These are phyloP conservation scores for Sarotherodon lohbergeri DNA, from an alignment of 2,113 vertebrate genomes.

Conservation along the genomic window DNA sequence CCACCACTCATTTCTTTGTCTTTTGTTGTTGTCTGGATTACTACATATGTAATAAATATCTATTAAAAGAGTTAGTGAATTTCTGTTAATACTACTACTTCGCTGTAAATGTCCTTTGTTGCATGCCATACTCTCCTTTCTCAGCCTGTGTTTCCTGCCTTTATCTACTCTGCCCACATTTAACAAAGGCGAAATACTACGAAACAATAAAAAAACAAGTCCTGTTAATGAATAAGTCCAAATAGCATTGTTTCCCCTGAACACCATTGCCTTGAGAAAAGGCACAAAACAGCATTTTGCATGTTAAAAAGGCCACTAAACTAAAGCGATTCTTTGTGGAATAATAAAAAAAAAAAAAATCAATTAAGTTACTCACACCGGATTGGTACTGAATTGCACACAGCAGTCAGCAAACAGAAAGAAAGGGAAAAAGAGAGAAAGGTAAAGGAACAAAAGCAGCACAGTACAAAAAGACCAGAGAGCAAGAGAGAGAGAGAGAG, in stretches of 20 bases:
- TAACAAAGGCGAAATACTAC: not conserved
- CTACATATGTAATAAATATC: not conserved
- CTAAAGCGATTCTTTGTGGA: not conserved
- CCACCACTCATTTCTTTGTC: not conserved
- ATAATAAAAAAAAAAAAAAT: not conserved
- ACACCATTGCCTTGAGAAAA: not conserved
- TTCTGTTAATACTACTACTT: not conserved
- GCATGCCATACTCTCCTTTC: not conserved
- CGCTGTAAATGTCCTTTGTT: not conserved
- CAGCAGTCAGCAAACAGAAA: not conserved
- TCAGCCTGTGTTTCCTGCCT: not conserved
- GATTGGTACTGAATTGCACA: not conserved
- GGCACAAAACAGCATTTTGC: not conserved
- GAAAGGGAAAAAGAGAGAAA: not conserved
- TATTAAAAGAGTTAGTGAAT: not conserved
- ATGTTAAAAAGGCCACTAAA: slow-evolving; percentile 6
- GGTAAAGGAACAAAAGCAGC: not conserved
- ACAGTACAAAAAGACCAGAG: not conserved
- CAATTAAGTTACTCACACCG: not conserved
- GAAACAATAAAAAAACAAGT: not conserved
- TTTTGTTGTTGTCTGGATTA: not conserved
- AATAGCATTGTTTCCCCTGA: not conserved
- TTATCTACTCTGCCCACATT: not conserved
- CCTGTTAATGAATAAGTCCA: not conserved
- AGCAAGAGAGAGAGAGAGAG: not conserved